A percentile compares a stretch with the other conserved stretches of the same genome.
phyloP scores from a whole-genome alignment of 2,113 vertebrate genomes.

The Erinaceus europaeus region DNA sequence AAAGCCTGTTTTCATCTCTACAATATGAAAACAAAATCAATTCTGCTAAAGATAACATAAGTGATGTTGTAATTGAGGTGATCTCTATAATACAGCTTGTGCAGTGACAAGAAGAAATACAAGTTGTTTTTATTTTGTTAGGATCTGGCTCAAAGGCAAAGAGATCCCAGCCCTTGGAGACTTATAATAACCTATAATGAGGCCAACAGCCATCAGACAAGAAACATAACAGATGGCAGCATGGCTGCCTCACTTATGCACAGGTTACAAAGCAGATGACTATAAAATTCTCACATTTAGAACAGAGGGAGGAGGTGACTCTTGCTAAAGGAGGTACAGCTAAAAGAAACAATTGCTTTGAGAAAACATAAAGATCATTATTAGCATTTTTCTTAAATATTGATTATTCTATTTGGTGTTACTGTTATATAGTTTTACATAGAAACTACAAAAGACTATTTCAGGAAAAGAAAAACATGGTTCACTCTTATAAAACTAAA shows the following conservation, averaged over 20 bases:
- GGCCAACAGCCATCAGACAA: slow-evolving; percentile 64
- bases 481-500: not conserved
- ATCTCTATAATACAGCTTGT: slow-evolving; percentile 71
- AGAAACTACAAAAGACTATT: not conserved
- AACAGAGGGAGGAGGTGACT: not conserved
- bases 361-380: slow-evolving; percentile 48
- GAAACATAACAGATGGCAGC: slow-evolving; percentile 78
- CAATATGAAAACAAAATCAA: slow-evolving; percentile 74
- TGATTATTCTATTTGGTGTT: not conserved
- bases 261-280: slow-evolving; percentile 75
- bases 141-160: slow-evolving; percentile 76
- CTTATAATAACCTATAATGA: slow-evolving; percentile 73
- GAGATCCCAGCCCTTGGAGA: slow-evolving; percentile 70
- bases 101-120: slow-evolving; percentile 72
- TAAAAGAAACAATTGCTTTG: slow-evolving; percentile 2
- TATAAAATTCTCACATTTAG: slow-evolving; percentile 58
- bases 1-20: slow-evolving; percentile 59
- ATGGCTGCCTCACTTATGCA: slow-evolving; percentile 64
- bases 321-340: slow-evolving; percentile 35
- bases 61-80: slow-evolving; percentile 72
- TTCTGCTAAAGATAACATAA: slow-evolving; percentile 77
- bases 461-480: not conserved
- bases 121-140: slow-evolving; percentile 73
- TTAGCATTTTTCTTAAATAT: not conserved
- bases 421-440: not conserved